phyloP scores from a whole-genome alignment of 2,888 invertebrate genomes.

The Gastrophysa polygoni region DNA sequence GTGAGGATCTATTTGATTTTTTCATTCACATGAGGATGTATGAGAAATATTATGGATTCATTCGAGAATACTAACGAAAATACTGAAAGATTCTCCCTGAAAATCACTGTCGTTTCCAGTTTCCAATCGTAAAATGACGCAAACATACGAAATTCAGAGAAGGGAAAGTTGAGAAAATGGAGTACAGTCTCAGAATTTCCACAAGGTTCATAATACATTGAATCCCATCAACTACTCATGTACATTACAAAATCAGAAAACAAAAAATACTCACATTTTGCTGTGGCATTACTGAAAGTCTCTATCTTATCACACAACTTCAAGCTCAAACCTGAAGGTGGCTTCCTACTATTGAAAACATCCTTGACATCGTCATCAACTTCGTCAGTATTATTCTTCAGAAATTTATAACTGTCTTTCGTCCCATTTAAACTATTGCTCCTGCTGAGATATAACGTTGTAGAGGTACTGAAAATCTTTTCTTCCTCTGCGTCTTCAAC shows the following conservation, averaged over 20 bases:
- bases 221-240: not conserved
- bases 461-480: slow-evolving; percentile 13
- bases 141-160: not conserved
- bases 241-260: not conserved
- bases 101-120: too few relatives aligned
- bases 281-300: slow-evolving; percentile 38
- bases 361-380: slow-evolving; percentile 1
- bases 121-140: too few relatives aligned
- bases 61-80: not conserved
- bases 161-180: too few relatives aligned
- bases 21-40: too few relatives aligned
- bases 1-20: too few relatives aligned
- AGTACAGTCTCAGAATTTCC: too few relatives aligned
- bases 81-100: too few relatives aligned
- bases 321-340: slow-evolving; percentile 18
- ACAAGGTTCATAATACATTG: too few relatives aligned
- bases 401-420: slow-evolving; percentile 7
- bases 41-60: too few relatives aligned
- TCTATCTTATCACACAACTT: slow-evolving; percentile 41
- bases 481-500: slow-evolving; percentile 37
- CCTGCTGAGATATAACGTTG: slow-evolving; percentile 24
- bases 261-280: slow-evolving; percentile 41
- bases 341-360: slow-evolving; percentile 3
- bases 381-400: slow-evolving; percentile 13
- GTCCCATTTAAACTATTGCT: slow-evolving; percentile 9